These are phyloP conservation scores for Scopus umbretta DNA, from an alignment of 2,113 vertebrate genomes.

Conservation along the genomic window DNA sequence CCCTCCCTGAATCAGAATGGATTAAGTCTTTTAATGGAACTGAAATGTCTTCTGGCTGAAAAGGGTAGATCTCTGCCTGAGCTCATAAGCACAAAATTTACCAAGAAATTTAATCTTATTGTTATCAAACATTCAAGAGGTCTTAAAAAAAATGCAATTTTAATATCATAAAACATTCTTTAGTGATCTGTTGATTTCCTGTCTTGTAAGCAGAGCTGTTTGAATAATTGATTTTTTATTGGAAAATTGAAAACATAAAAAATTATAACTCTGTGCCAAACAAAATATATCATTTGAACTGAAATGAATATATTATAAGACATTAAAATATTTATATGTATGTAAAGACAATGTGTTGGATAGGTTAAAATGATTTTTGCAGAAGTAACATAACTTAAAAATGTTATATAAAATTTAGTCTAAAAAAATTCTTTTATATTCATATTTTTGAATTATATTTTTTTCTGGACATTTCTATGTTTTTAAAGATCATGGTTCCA, in stretches of 20 bases:
- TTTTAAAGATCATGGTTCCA: not conserved
- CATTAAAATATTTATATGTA: not conserved
- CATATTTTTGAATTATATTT: not conserved
- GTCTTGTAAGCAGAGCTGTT: not conserved
- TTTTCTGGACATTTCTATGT: not conserved
- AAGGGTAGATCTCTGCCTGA: not conserved
- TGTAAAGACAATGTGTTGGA: not conserved
- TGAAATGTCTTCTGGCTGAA: not conserved
- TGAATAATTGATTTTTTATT: not conserved
- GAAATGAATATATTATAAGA: not conserved
- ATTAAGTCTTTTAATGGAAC: not conserved
- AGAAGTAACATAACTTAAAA: not conserved
- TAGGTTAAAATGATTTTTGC: not conserved
- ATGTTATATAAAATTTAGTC: not conserved
- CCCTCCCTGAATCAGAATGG: not conserved
- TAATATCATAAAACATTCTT: not conserved
- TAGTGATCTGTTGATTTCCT: not conserved
- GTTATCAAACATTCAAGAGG: not conserved
- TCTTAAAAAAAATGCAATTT: not conserved
- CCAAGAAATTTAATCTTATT: not conserved
- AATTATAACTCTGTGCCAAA: not conserved
- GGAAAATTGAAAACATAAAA: not conserved
- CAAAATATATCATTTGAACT: not conserved
- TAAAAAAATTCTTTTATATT: not conserved
- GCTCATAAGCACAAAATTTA: not conserved